Evolutionary conservation across 2,113 vertebrate species (phyloP), one percentile per base, ranked within the genome.

Genomic region (Burhinus oedicnemus): DNA sequence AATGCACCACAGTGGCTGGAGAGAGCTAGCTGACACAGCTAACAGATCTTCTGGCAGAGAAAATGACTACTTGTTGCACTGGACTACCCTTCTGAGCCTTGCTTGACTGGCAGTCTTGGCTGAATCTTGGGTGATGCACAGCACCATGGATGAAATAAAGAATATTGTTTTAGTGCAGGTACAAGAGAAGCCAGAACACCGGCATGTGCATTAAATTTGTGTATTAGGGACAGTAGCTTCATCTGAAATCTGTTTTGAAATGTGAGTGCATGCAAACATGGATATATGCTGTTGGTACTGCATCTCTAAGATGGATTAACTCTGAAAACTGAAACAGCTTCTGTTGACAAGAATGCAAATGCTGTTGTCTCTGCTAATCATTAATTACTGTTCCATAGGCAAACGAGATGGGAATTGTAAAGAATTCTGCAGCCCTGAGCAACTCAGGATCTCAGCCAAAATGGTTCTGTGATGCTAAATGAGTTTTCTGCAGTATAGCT

Each of bases 351-450:
- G 84, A 95, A 93, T 89, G 69, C 80, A 90, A 97, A 94, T 81
- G 8, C 79, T 96, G 22, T 96, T 96, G 23, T 96, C 66, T 95
- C 76, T 81, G 29, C 60, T 97, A 87, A 95, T 95, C 87, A 71
- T 85, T 87, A 96, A 81, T 93, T 94, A 95, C 87, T 93, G 70
- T 96, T 97, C 90, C 78, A 78, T 72, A 94, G 86, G 72, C 78
- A 93, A 96, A 93, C 5, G 4, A 90, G 69, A 66, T 88, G 69
- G 72, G 81, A 95, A 93, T 93, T 93, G 51, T 93, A 87, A 96
- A 95, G 88, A 95, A 94, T 94, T 92, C 90, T 95, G 71, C 86
- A 91, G 81, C 91, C 69, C 82, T 86, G 92, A 97, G 69, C 58
- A 94, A 54, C 74, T 96, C 61, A 57, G 76, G 72, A 93, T 89